phyloP scores from a whole-genome alignment of 2,113 vertebrate genomes.

The Piaya cayana region DNA sequence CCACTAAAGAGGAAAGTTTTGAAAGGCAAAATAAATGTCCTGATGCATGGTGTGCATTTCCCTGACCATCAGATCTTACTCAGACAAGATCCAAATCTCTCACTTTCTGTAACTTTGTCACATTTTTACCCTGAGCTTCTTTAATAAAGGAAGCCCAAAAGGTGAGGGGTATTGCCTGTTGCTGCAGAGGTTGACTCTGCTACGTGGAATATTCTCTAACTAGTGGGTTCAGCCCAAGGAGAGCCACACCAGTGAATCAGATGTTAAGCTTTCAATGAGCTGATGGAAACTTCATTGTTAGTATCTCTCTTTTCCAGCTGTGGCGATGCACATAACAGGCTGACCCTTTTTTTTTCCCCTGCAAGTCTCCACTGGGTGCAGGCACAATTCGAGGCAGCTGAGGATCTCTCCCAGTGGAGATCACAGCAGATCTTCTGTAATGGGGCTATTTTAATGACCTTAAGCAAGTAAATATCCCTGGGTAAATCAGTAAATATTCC shows the following conservation, averaged over 20 bases:
- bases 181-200: accelerated
- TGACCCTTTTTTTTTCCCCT: background rate
- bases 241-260: background rate
- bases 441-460: background rate
- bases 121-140: background rate
- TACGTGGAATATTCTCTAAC: background rate
- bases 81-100: background rate
- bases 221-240: background rate
- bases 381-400: background rate
- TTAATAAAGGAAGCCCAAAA: background rate
- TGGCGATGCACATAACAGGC: background rate
- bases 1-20: background rate
- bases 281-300: background rate
- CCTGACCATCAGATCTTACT: background rate
- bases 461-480: background rate
- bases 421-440: background rate
- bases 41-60: accelerated
- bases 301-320: background rate
- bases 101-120: background rate
- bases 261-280: background rate
- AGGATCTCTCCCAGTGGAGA: too few species aligned
- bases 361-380: background rate
- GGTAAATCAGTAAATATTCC: background rate
- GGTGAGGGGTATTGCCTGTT: accelerated
- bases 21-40: background rate